Evolutionary conservation across 37 sponge, comb jelly and placozoan genomes (phyloP), one percentile per base, ranked within the genome.

Genomic region (Haliclona indistincta): DNA sequence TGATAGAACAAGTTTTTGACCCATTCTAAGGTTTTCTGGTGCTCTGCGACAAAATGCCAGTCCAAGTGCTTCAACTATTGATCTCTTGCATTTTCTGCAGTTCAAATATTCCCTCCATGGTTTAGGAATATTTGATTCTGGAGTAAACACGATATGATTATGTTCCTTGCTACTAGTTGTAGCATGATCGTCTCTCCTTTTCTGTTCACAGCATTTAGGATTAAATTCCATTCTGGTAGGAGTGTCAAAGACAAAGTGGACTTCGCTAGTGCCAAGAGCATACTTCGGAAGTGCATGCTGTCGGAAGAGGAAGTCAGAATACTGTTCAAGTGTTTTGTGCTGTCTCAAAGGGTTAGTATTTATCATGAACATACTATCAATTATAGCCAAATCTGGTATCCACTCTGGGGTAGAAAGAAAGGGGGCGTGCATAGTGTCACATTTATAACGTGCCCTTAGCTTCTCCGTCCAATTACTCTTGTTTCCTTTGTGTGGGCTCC

Each of bases 321-420:
- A 70, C 25, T 71, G 73, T 22, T 3, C 30, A 15, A 81, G 43
- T 2, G n/a, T 49, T 60, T 38, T 5, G 37, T 49, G 54, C 11
- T 20, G 17, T 15, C 66, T 40, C 64, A 74, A 56, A 40, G 72
- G 81, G 2, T 56, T 71, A 7, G 53, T 81, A 36, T 81, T 81
- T 7, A 81, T 71, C 38, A 81, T 7, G 51, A 81, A 81, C 81
- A 81, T 81, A 44, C 54, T 73, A 51, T 81, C 81, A 26, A 71
- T 41, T 10, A 81, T 60, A 3, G 23, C 38, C 7, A 61, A 8
- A 37, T 38, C 39, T 62, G 71, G 64, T 34, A 54, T 28, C 79
- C 79, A 78, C 26, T 20, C 64, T 29, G 51, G 5, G 2, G 63
- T 56, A 15, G 67, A 43, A 4, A 5, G 5, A 17, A 11, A 42